Evolutionary conservation across 2,797 vertebrate genomes (phyloP), one percentile per base, ranked within the genome.

Genomic region (Sorex maritimensis): DNA sequence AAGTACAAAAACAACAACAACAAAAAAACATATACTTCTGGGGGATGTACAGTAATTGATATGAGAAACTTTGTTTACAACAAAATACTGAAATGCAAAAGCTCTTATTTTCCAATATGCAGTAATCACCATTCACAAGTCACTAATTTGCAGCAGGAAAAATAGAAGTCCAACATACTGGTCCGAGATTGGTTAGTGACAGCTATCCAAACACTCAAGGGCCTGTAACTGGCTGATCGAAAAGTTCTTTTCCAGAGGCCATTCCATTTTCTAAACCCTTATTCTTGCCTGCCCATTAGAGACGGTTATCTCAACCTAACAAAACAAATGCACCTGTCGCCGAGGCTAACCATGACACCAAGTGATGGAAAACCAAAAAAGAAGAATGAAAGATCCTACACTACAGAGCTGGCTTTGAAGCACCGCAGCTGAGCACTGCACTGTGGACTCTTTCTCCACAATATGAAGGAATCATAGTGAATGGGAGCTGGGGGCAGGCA

Each of bases 111-210:
- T 94, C 65, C 19, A 15, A 28, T 85, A 87, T 11, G 77, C 2
- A 38, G 67, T 65, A 80, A 24, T 74, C 12, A 15, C 5, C 15
- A 75, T 74, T 44, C 28, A 72, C 14, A 15, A 12, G 15, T 72
- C 67, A 78, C 63, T 83, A 78, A 92, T n/a, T 9, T 5, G 3
- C 17, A 85, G 10, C 46, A 38, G 2, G 5, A 49, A 78, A 79
- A 74, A 74, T 34, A 13, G 52, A 30, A 81, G 14, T 72, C 17
- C 67, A n/a, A 96, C 84, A 81, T 82, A 87, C 79, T 17, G 34
- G 21, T 2, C 15, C 11, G 15, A 44, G 2, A 23, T 15, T 61
- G 19, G 52, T 52, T 72, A 63, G 69, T 68, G 58, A 49, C 41
- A 88, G 21, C 79, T 23, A 44, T 28, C 26, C 63, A 15, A 41